These are phyloP conservation scores for Seriola aureovittata DNA, from an alignment of 2,113 vertebrate species.

Conservation along the genomic window DNA sequence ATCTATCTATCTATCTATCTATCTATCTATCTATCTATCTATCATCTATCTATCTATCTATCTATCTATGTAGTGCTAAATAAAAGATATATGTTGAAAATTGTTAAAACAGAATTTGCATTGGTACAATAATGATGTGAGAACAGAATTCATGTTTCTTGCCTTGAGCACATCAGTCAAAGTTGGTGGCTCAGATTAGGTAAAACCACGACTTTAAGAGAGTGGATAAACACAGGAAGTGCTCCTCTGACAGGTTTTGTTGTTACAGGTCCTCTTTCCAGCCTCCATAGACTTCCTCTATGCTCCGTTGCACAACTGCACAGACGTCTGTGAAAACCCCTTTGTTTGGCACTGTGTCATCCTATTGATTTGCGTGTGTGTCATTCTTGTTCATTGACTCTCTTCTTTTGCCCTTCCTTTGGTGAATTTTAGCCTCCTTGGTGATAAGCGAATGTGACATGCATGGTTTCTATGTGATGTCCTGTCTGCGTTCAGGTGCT, in stretches of 20 bases:
- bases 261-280: slow-evolving; percentile 18
- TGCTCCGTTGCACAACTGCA: slow-evolving; percentile 52
- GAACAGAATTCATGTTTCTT: not conserved
- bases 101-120: not conserved
- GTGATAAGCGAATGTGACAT: slow-evolving; percentile 66
- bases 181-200: not conserved
- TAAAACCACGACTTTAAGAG: slow-evolving; percentile 23
- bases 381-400: slow-evolving; percentile 48
- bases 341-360: slow-evolving; percentile 57
- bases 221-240: not conserved
- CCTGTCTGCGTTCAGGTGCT: slow-evolving; percentile 52
- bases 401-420: slow-evolving; percentile 51
- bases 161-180: not conserved
- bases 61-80: not conserved
- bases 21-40: no score
- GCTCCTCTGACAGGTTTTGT: slow-evolving; percentile 18
- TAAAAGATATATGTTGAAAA: not conserved
- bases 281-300: slow-evolving; percentile 20
- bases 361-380: slow-evolving; percentile 59
- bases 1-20: no score
- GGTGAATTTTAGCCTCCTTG: slow-evolving; percentile 52
- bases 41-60: no score
- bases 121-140: not conserved
- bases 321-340: slow-evolving; percentile 48
- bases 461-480: slow-evolving; percentile 42